These are phyloP conservation scores for Sussaba pulchella DNA, from an alignment of 2,888 invertebrate species.

Conservation along the genomic window DNA sequence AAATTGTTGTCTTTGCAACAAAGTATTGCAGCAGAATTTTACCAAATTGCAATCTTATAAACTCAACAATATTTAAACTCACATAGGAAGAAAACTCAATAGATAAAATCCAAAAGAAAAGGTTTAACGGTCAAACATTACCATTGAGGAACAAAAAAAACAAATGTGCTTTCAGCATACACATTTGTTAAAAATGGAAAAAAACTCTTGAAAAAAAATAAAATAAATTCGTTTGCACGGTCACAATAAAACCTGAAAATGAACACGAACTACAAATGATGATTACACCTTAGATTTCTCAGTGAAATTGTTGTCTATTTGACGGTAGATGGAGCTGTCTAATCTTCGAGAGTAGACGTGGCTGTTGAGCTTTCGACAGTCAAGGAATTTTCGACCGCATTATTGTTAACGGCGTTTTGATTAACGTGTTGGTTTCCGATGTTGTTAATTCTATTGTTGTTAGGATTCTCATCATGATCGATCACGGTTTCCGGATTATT, in stretches of 20 bases:
- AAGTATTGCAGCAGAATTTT: constrained; percentile 45
- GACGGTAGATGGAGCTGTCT: constrained; percentile 2
- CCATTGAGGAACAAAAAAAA: constrained; percentile 41
- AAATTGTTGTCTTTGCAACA: constrained; percentile 29
- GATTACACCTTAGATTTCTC: constrained; percentile 16
- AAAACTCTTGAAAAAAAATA: constrained; percentile 33
- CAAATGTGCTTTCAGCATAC: too few relatives aligned
- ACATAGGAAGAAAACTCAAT: constrained; percentile 28
- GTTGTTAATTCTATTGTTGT: constrained; percentile 29
- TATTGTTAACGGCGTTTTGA: constrained; percentile 36
- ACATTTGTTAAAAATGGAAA: constrained; percentile 21
- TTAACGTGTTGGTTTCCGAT: constrained; percentile 43
- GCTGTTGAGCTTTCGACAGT: constrained; percentile 33
- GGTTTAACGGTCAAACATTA: constrained; percentile 29
- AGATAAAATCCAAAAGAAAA: constrained; percentile 21
- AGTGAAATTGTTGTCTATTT: constrained; percentile 12
- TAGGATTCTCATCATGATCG: constrained; percentile 25
- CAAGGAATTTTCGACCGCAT: constrained; percentile 36
- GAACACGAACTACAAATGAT: neutral
- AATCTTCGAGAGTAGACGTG: constrained; percentile 32
- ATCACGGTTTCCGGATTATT: constrained; percentile 33
- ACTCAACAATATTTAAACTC: constrained; percentile 21
- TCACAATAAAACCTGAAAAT: constrained; percentile 1
- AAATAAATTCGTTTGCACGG: neutral
- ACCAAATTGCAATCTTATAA: constrained; percentile 24